Conservation (phyloP, 1,140 invertebrate genomes). For the Globodera rostochiensis region DNA sequence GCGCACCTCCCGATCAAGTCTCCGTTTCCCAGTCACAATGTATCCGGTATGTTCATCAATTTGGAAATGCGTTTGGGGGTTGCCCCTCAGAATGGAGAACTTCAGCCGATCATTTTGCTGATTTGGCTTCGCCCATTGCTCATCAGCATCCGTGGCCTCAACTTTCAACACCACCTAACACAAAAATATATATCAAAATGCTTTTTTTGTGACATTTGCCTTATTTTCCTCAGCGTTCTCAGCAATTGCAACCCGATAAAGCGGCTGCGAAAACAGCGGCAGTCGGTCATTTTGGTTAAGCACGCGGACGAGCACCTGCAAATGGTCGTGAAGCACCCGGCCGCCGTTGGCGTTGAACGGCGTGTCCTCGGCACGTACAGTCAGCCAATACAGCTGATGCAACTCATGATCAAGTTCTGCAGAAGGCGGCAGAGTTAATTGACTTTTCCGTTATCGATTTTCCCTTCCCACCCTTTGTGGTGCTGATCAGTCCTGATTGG, state of each 20-base stretch:
- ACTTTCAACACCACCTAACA: slow-evolving; percentile 74
- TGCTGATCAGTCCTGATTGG: slow-evolving; percentile 79
- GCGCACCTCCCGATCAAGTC: slow-evolving; percentile 77
- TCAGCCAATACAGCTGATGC: slow-evolving; percentile 85
- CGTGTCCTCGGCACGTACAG: slow-evolving; percentile 85
- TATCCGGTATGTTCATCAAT: slow-evolving; percentile 76
- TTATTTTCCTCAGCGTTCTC: slow-evolving; percentile 81
- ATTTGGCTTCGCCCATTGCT: slow-evolving; percentile 13
- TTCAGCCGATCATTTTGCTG: slow-evolving; percentile 70
- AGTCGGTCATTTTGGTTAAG: slow-evolving; percentile 90
- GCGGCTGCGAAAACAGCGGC: slow-evolving; percentile 80
- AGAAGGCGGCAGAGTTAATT: slow-evolving; percentile 66
- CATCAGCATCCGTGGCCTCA: slow-evolving; percentile 79
- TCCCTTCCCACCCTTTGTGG: slow-evolving; percentile 66
- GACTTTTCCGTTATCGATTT: neutral
- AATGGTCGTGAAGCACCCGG: slow-evolving; percentile 71
- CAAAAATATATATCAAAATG: slow-evolving; percentile 69
- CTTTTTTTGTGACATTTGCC: slow-evolving; percentile 26
- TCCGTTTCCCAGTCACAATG: slow-evolving; percentile 72
- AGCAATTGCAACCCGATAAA: slow-evolving; percentile 79
- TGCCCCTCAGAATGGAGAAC: slow-evolving; percentile 78
- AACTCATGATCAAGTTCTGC: slow-evolving; percentile 77
- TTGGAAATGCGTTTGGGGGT: slow-evolving; percentile 84
- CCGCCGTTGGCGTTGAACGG: slow-evolving; percentile 73
- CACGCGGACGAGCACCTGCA: slow-evolving; percentile 80